phyloP scores from a whole-genome alignment of 2,888 invertebrate species.

The Drosophila fungiperda region DNA sequence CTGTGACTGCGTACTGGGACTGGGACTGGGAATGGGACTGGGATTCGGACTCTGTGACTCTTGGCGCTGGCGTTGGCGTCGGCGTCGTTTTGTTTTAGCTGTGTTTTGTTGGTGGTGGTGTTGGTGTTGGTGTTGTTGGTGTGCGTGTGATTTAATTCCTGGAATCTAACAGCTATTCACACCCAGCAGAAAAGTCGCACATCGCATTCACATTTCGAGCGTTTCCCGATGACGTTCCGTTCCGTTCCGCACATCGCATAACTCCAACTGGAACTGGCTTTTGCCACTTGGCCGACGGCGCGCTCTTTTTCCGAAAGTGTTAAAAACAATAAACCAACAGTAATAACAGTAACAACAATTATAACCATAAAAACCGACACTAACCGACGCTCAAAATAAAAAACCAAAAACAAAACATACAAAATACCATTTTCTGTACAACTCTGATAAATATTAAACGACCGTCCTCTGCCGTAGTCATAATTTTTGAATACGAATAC shows the following conservation, averaged over 20 bases:
- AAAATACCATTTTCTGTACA: constrained; percentile 43
- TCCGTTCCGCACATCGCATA: constrained; percentile 63
- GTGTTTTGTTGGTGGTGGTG: constrained; percentile 37
- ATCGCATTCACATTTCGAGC: constrained; percentile 83
- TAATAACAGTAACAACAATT: constrained; percentile 44
- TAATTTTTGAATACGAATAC: constrained; percentile 32
- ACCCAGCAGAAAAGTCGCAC: constrained; percentile 83
- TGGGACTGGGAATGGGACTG: constrained; percentile 18
- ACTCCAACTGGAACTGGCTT: constrained; percentile 48
- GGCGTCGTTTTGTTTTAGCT: constrained; percentile 25
- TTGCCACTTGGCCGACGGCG: constrained; percentile 53
- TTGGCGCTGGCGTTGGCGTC: constrained; percentile 33
- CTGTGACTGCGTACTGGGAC: constrained; percentile 29
- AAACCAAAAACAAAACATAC: constrained; percentile 18
- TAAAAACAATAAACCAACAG: constrained; percentile 69
- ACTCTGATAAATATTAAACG: constrained; percentile 57
- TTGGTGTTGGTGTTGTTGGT: constrained; percentile 35
- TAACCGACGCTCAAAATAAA: constrained; percentile 30
- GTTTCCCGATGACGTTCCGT: constrained; percentile 82
- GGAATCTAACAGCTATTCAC: constrained; percentile 85
- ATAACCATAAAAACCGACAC: constrained; percentile 46
- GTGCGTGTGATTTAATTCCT: constrained; percentile 80
- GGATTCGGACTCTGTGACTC: constrained; percentile 28
- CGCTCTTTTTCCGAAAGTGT: constrained; percentile 68
- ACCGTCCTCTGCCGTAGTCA: constrained; percentile 23